Percentiles rank a stretch among this genome's conserved stretches.
Evolutionary conservation across 2,888 invertebrate genomes (phyloP).

Genomic region (Nymphalis c-album): DNA sequence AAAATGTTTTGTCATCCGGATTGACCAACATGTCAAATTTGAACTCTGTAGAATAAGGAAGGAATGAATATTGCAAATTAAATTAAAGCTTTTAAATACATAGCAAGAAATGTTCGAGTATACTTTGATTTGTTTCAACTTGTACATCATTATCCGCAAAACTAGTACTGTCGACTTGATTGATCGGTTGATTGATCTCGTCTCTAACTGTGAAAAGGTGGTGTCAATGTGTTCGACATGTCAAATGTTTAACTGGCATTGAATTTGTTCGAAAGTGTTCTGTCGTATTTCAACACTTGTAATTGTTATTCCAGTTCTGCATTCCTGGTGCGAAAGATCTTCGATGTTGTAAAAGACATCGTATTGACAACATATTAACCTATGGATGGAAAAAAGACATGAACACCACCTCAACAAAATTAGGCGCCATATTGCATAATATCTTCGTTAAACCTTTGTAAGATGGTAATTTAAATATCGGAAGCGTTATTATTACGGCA

Average conservation of each 20-base stretch:
- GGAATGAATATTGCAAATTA: too few species aligned
- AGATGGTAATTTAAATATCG: constrained; percentile 19
- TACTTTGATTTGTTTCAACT: too few species aligned
- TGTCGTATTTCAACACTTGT: neutral
- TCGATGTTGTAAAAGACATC: neutral
- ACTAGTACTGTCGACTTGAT: constrained; percentile 10
- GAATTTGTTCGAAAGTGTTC: neutral
- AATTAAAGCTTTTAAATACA: too few species aligned
- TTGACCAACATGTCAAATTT: too few species aligned
- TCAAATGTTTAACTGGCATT: constrained; percentile 4
- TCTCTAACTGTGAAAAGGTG: constrained; percentile 8
- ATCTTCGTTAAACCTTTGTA: neutral
- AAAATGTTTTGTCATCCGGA: too few species aligned
- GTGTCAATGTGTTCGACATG: constrained; percentile 13
- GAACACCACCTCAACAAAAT: neutral
- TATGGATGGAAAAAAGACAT: too few species aligned
- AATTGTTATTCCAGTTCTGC: neutral
- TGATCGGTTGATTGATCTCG: constrained; percentile 23
- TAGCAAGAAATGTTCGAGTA: too few species aligned
- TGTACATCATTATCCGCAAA: neutral
- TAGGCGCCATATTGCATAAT: neutral
- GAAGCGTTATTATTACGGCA: constrained; percentile 15
- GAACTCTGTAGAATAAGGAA: too few species aligned
- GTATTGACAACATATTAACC: constrained; percentile 14
- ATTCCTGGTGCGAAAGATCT: too few species aligned